Conservation (phyloP, 2,797 vertebrate genomes). For the Gymnocypris eckloni region DNA sequence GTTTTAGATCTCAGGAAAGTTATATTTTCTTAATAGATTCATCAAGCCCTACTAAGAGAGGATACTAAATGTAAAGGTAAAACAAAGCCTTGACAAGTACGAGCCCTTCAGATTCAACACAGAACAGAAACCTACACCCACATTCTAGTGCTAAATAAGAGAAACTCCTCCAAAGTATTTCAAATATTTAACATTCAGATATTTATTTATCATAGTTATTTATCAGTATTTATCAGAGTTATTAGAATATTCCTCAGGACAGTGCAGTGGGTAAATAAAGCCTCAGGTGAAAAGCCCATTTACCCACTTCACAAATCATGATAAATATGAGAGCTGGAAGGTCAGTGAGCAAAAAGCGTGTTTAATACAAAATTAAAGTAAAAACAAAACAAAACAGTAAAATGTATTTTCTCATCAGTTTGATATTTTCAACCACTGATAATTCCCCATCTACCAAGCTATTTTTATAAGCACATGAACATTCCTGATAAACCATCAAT, state of each 20-base stretch:
- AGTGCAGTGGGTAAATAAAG: background rate
- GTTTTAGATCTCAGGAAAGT: background rate
- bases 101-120: background rate
- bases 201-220: too few species aligned
- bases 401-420: background rate
- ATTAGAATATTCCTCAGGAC: background rate
- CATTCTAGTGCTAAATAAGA: background rate
- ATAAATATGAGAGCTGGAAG: background rate
- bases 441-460: background rate
- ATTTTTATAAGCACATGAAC: background rate
- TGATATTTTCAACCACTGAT: background rate
- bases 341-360: background rate
- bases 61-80: background rate
- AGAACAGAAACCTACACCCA: background rate
- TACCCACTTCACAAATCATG: background rate
- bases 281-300: conserved; percentile 6
- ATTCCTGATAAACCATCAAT: background rate
- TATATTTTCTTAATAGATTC: background rate
- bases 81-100: background rate
- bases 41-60: background rate
- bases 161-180: background rate
- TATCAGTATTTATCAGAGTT: background rate
- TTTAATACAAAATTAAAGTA: conserved; percentile 10
- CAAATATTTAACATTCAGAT: background rate
- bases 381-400: background rate